Conservation (phyloP, 2,113 vertebrate species). For the Arenaria interpres region DNA sequence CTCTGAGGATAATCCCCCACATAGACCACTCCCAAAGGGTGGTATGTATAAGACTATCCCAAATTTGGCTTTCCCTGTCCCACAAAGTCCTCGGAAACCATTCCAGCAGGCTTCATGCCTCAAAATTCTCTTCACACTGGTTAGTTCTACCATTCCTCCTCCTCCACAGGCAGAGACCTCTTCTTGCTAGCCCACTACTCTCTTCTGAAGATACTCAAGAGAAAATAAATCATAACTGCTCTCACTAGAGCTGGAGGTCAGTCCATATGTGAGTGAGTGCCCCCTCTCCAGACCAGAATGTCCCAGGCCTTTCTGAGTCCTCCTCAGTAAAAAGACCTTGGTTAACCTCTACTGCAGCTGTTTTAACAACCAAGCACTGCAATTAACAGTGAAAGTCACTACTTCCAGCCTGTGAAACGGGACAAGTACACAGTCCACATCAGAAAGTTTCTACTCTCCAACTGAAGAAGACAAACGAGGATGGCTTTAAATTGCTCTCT, state of each 20-base stretch:
- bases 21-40: neutral
- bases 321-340: neutral
- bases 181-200: neutral
- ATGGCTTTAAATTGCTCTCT: neutral
- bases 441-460: neutral
- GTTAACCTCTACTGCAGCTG: neutral
- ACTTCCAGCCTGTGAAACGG: neutral
- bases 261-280: accelerated
- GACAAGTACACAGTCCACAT: neutral
- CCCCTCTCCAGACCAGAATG: neutral
- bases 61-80: neutral
- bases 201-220: neutral
- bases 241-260: neutral
- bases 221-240: neutral
- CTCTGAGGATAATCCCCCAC: neutral
- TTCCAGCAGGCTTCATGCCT: neutral
- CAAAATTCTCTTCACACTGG: neutral
- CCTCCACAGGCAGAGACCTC: neutral
- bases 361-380: neutral
- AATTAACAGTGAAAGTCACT: neutral
- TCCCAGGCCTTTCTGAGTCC: neutral
- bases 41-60: neutral
- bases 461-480: neutral
- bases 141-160: neutral
- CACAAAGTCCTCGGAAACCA: neutral